A percentile compares a stretch with the other conserved stretches of the same genome.
phyloP scores from a whole-genome alignment of 1,140 invertebrate genomes.

The Eulimnadia texana region DNA sequence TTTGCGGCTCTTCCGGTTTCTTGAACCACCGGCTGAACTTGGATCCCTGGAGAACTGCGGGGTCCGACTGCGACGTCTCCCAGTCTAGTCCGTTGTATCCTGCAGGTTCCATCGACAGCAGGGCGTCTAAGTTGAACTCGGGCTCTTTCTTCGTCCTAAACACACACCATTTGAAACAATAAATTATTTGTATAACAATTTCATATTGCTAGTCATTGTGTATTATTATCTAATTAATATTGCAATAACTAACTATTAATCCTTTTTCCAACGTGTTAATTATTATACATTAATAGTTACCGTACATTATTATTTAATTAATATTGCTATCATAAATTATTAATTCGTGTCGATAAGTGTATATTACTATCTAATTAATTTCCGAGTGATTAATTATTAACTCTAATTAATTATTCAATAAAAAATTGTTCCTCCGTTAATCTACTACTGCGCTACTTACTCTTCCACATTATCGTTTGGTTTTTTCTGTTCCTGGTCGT shows the following conservation, averaged over 20 bases:
- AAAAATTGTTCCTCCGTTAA: too few species aligned
- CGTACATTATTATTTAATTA: background rate
- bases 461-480: too few species aligned
- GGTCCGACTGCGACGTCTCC: background rate
- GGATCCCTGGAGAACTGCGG: background rate
- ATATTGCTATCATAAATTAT: background rate
- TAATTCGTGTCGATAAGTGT: too few species aligned
- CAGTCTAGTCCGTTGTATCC: background rate
- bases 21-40: slow-evolving; percentile 5
- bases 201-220: background rate
- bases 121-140: slow-evolving; percentile 56
- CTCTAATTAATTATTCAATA: too few species aligned
- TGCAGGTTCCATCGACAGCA: slow-evolving; percentile 43
- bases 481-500: too few species aligned
- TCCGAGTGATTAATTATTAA: too few species aligned
- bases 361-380: too few species aligned
- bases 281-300: background rate
- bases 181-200: background rate
- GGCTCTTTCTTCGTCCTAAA: background rate
- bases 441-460: too few species aligned
- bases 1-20: background rate
- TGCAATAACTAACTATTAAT: too few species aligned
- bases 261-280: background rate
- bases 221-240: too few species aligned
- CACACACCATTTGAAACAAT: background rate